A percentile compares a stretch with the other conserved stretches of the same genome.
Conservation (phyloP, 2,888 invertebrate genomes). For the Pollenia labialis region DNA sequence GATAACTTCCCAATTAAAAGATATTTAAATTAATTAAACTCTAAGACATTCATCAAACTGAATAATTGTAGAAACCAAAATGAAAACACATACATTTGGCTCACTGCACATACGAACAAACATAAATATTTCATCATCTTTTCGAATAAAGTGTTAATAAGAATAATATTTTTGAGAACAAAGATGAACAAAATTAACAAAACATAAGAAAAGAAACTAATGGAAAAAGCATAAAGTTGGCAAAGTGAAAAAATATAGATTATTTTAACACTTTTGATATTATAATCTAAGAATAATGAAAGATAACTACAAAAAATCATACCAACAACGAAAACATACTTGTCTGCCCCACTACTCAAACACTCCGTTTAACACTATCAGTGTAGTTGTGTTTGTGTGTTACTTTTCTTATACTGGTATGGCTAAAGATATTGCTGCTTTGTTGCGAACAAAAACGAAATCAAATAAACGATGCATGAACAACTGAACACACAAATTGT, state of each 20-base stretch:
- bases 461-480: conserved; percentile 67
- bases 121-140: not conserved
- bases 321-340: not conserved
- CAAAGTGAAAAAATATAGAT: conserved; percentile 65
- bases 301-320: conserved; percentile 7
- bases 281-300: conserved; percentile 61
- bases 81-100: not conserved
- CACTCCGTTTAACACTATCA: not conserved
- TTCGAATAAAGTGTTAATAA: conserved; percentile 22
- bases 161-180: not conserved
- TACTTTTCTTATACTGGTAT: too few relatives aligned
- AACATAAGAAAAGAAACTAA: not conserved
- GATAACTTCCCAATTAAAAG: too few relatives aligned
- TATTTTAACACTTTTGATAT: conserved; percentile 68
- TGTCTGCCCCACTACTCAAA: not conserved
- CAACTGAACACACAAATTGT: conserved; percentile 67
- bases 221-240: conserved; percentile 36
- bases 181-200: not conserved
- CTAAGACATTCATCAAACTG: too few relatives aligned
- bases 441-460: conserved; percentile 28
- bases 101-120: too few relatives aligned
- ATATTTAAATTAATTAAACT: too few relatives aligned
- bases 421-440: not conserved
- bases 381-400: too few relatives aligned
- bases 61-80: too few relatives aligned